Evolutionary conservation across 2,113 vertebrate species (phyloP).

Genomic region (Corythaeola cristata): DNA sequence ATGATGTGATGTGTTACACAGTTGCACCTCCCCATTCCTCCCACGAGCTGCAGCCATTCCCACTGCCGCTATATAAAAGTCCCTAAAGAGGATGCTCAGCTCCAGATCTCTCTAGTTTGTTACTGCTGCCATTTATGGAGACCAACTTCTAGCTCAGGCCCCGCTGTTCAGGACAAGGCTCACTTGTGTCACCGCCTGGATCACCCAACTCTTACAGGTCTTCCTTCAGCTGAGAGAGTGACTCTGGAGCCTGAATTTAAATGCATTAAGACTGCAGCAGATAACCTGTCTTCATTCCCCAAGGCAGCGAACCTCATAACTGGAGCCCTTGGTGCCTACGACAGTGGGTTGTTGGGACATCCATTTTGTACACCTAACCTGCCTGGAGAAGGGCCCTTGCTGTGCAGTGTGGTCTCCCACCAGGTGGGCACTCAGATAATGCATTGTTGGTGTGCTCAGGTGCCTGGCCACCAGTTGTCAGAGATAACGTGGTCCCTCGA

Average conservation of each 20-base stretch:
- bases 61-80: not conserved
- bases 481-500: not conserved
- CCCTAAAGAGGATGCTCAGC: not conserved
- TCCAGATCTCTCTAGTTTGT: not conserved
- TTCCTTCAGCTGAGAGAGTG: not conserved
- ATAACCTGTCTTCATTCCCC: not conserved
- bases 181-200: not conserved
- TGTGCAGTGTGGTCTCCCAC: not conserved
- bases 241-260: not conserved
- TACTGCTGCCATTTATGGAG: not conserved
- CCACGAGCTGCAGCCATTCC: not conserved
- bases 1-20: not conserved
- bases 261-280: not conserved
- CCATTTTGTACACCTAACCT: not conserved
- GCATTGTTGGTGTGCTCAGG: not conserved
- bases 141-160: not conserved
- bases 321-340: not conserved
- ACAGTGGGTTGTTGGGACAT: not conserved
- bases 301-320: accelerated
- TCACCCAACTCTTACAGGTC: accelerated
- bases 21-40: not conserved
- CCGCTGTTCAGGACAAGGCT: not conserved
- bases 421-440: not conserved
- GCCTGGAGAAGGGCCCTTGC: not conserved
- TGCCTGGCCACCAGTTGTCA: not conserved